Evolutionary conservation across 2,797 vertebrate species (phyloP), one percentile per base, ranked within the genome.

Genomic region (Emys orbicularis): DNA sequence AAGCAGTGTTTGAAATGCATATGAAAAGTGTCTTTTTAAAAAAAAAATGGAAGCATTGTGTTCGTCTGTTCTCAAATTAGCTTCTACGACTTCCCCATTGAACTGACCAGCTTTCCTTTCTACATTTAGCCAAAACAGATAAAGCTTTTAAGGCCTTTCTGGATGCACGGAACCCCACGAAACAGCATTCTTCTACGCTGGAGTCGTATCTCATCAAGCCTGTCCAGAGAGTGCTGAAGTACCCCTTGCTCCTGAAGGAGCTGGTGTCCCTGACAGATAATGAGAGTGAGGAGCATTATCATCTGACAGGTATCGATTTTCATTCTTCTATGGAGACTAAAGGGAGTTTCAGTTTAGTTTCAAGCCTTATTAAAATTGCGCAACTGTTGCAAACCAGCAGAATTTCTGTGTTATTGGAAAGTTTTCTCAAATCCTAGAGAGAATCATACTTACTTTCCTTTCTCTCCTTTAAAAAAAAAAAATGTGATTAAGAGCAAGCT

Each of bases 121-220:
- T 44, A 1, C 7, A 59, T 94, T 76, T 96, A 99, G 99, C 99
- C 85, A 99, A 99, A 98, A 99, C 99, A 0, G 99, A 99, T 81
- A 98, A 98, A 94, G 98, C 99, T 93, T 99, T 99, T 93, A 99
- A 99, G 97, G 98, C 99, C 72, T 99, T 99, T 95, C 98, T 99
- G 95, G 99, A 99, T 1, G 98, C 99, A 6, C 99, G 98, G 94
- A 99, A 99, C 96, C 99, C 99, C 87, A 99, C 99, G 87, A 99
- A 99, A 98, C 99, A 99, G 98, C 99, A 99, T 95, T 99, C 99
- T 1, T 99, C 99, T 94, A 99, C 99, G 4, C 97, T 99, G 97
- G 99, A 99, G 98, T 99, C 99, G 0, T 99, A 99, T 97, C 99
- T 99, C 96, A 99, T 99, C 97, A 99, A 99, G 97, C 99, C 99